A percentile compares a stretch with the other conserved stretches of the same genome.
Conservation (phyloP, 2,888 invertebrate genomes). For the Steinernema carpocapsae region DNA sequence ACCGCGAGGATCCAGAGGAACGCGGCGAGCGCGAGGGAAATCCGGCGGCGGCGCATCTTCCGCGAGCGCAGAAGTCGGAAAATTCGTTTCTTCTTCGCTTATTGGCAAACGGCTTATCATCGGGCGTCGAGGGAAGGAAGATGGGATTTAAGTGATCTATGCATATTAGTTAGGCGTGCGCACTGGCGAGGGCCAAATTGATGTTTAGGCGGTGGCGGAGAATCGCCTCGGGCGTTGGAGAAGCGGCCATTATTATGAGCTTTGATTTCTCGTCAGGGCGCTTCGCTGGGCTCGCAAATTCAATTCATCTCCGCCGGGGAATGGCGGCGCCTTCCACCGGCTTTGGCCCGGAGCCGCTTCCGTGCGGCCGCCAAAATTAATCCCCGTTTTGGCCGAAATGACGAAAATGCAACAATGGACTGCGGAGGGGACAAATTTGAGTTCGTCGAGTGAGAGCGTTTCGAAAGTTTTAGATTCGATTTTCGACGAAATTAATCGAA, state of each 20-base stretch:
- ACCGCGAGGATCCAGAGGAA: conserved; percentile 4
- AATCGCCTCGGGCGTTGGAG: background rate
- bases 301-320: conserved; percentile 18
- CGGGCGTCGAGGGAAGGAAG: background rate
- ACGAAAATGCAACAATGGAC: background rate
- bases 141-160: conserved; percentile 31
- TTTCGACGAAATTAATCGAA: background rate
- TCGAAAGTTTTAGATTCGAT: background rate
- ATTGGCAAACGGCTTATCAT: conserved; percentile 29
- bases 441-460: background rate
- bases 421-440: background rate
- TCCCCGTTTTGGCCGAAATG: background rate
- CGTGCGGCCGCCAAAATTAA: too few species aligned
- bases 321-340: conserved; percentile 11
- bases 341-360: background rate
- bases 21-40: conserved; percentile 9
- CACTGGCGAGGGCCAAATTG: background rate
- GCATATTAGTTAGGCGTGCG: conserved; percentile 26
- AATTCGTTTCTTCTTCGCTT: conserved; percentile 10
- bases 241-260: conserved; percentile 23
- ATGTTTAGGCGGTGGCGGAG: conserved; percentile 15
- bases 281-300: background rate
- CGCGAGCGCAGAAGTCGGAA: background rate
- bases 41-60: conserved; percentile 15
- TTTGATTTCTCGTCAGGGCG: background rate